These are phyloP conservation scores for Ammospiza caudacuta DNA, from an alignment of 2,113 vertebrate species.

Conservation along the genomic window DNA sequence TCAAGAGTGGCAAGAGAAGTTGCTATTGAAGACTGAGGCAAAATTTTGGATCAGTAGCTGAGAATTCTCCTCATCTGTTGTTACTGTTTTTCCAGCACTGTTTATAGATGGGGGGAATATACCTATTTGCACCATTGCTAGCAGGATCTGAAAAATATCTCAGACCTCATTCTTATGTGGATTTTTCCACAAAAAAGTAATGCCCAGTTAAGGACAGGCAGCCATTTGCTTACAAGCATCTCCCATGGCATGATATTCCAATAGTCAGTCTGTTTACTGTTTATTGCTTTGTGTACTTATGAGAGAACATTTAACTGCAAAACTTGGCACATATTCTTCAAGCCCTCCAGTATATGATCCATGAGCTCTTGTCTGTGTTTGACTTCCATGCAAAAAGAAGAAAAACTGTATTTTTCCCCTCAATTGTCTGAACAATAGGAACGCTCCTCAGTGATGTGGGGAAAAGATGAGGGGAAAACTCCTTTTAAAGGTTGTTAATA, in stretches of 20 bases:
- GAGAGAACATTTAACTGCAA: slow-evolving; percentile 20
- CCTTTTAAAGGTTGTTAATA: slow-evolving; percentile 38
- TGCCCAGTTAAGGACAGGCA: neutral
- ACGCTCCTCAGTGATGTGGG: slow-evolving; percentile 23
- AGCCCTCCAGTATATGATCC: neutral
- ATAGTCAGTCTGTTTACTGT: neutral
- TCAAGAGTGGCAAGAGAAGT: neutral
- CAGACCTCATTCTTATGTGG: neutral
- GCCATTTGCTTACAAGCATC: neutral
- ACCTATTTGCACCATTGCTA: neutral
- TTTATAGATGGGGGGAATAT: fast-evolving
- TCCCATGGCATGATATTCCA: neutral
- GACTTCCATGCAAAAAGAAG: neutral
- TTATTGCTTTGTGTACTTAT: slow-evolving; percentile 7
- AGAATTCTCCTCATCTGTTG: neutral
- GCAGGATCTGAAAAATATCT: neutral
- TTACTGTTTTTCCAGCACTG: neutral
- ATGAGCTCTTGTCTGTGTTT: neutral
- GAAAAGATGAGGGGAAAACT: slow-evolving; percentile 27
- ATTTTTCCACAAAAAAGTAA: neutral
- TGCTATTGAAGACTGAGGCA: neutral
- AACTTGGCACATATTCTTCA: slow-evolving; percentile 9
- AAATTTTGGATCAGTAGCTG: neutral
- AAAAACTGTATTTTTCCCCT: slow-evolving; percentile 1
- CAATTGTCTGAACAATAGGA: slow-evolving; percentile 30